Conservation (phyloP, 30 jellyfish, hydroid and myxozoan species). For the Turritopsis rubra region DNA sequence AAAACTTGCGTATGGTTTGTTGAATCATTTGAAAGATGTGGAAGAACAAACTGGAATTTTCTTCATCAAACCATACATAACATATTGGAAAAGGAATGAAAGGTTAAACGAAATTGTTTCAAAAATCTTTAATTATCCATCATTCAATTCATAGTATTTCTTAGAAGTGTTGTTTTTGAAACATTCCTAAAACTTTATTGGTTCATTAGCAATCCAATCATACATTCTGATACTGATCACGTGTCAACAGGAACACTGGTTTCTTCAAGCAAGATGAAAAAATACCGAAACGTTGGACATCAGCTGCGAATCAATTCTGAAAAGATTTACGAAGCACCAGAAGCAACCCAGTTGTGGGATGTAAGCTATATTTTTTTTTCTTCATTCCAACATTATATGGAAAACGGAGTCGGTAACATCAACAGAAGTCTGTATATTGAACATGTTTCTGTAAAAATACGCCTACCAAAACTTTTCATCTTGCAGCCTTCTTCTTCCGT, state of each 20-base stretch:
- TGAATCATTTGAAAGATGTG: slow-evolving; percentile 55
- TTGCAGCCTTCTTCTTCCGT: neutral
- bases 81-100: neutral
- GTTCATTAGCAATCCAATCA: neutral
- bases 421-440: too few relatives aligned
- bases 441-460: too few relatives aligned
- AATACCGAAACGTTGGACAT: neutral
- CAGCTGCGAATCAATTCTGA: neutral
- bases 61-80: slow-evolving; percentile 65
- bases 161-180: neutral
- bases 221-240: neutral
- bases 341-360: neutral
- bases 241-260: neutral
- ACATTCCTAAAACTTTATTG: neutral
- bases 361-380: neutral
- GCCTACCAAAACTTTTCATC: too few relatives aligned
- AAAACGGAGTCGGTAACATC: neutral
- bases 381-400: neutral
- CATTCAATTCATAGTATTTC: too few relatives aligned
- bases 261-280: neutral
- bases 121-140: too few relatives aligned
- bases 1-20: slow-evolving; percentile 48
- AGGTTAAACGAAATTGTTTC: too few relatives aligned
- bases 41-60: slow-evolving; percentile 79
- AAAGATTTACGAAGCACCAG: neutral